Base-by-base conservation (phyloP, 2,888 invertebrate species). In the Hedychridium roseum region DNA sequence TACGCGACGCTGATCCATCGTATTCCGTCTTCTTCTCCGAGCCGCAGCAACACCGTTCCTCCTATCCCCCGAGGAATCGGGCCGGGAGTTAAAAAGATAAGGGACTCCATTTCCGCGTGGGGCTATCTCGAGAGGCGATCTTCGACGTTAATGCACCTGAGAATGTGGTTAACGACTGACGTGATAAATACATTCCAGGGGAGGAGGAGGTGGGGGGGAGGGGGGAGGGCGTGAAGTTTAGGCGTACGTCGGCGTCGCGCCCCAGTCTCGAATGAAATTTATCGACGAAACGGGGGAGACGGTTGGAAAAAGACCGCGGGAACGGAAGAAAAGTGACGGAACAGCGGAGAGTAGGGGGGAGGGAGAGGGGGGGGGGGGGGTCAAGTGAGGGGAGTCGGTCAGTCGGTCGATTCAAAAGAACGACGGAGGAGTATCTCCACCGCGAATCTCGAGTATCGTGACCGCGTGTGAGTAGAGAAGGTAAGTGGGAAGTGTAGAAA, bases 21-120 rank as follows among this genome's bases (percentile, higher is more conserved):
- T n/a, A n/a, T n/a, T n/a, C n/a, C n/a, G n/a, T n/a, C n/a, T n/a
- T n/a, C n/a, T n/a, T n/a, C n/a, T n/a, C n/a, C n/a, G n/a, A n/a
- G n/a, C n/a, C n/a, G n/a, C n/a, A n/a, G n/a, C n/a, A n/a, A 32
- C 32, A 6, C 1, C 15, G 31, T 12, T 7, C 36, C 12, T 18
- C 12, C 30, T 18, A 1, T 30, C 30, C 36, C 17, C 39, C 30
- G 43, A 31, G 46, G 46, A 57, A 46, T 52, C 45, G 45, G 20
- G 37, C 11, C 39, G 23, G 36, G 28, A 31, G 42, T 39, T 48
- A 48, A 51, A 51, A 54, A 51, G 57, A 58, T 59, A 58, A 58
- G 44, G 17, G 36, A 49, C 34, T 46, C 51, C 32, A 57, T 57
- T 58, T 55, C 44, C 54, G 42, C 21, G 35, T 21, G 23, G 23